phyloP scores from a whole-genome alignment of 2,113 vertebrate genomes.

The Urocitellus parryii region DNA sequence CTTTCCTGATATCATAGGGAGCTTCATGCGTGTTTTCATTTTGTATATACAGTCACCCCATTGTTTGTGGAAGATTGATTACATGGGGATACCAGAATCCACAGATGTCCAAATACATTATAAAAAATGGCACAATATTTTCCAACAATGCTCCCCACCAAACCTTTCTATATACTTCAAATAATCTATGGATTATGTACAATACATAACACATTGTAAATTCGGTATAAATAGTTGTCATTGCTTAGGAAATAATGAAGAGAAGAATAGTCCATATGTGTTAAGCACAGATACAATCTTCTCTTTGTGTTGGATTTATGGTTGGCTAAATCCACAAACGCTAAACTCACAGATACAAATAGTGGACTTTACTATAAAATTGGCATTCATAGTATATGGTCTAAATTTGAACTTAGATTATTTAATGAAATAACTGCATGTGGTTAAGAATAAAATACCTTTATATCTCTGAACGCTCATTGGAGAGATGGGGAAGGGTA shows the following conservation, averaged over 20 bases:
- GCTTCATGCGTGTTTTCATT: background rate
- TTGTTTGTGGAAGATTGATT: background rate
- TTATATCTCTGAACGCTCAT: background rate
- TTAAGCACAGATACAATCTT: background rate
- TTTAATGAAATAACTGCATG: background rate
- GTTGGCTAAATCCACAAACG: background rate
- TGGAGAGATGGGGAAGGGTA: background rate
- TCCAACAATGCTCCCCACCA: too few relatives aligned
- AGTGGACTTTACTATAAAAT: background rate
- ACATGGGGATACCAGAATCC: background rate
- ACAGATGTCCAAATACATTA: background rate
- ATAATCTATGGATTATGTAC: background rate
- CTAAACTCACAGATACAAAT: background rate
- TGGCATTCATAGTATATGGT: background rate
- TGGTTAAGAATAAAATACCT: background rate
- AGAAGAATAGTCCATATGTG: background rate
- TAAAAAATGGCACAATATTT: background rate
- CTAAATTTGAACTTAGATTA: background rate
- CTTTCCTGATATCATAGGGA: background rate
- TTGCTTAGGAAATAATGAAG: background rate
- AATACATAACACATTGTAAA: background rate
- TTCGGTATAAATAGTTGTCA: background rate
- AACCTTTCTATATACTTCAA: background rate
- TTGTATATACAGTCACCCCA: background rate
- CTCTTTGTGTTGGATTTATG: background rate